Evolutionary conservation across 2,888 invertebrate species (phyloP), one percentile per base, ranked within the genome.

Genomic region (Drepanosiphum platanoidis): DNA sequence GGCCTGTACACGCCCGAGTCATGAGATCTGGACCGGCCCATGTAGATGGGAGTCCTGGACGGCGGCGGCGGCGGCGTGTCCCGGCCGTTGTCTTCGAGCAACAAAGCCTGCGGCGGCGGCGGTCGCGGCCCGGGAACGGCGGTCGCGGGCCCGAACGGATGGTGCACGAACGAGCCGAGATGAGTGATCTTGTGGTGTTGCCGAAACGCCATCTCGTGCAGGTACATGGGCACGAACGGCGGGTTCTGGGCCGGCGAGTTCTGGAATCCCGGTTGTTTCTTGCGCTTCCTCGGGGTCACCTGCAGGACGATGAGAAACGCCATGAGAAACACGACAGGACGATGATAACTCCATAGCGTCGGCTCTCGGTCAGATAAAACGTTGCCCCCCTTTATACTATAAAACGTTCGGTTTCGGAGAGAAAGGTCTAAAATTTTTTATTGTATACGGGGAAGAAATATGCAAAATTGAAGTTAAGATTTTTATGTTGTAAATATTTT

Each of bases 201-300:
- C 34, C 87, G 87, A 80, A 81, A 87, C 86, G 88, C 87, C 89
- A 93, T 92, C 89, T 94, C 94, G 89, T 94, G 94, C 88, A 94
- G 91, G 89, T 94, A 93, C 88, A 94, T 94, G 84, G 94, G 94
- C 88, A 93, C 93, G 89, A 95, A 95, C 64, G 96, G 95, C 87
- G 95, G 95, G 90, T 96, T 95, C 89, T 96, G 95, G 87, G 95
- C 94, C 32, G 96, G 95, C 58, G 95, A 94, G 89, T 95, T 95
- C 89, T 95, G 95, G 88, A 96, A 96, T 2, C 81, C 96, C 0
- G 95, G 95, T 89, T 95, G 91, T 89, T 96, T 92, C 90, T 96
- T 96, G 88, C 96, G 91, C 90, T 96, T 95, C 4, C 83, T 75
- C 18, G 96, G 96, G 52, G 95, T 96, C 34, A 96, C 96, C 68